Evolutionary conservation across 2,113 vertebrate genomes (phyloP).

Genomic region (Rhegmatorhina hoffmannsi): DNA sequence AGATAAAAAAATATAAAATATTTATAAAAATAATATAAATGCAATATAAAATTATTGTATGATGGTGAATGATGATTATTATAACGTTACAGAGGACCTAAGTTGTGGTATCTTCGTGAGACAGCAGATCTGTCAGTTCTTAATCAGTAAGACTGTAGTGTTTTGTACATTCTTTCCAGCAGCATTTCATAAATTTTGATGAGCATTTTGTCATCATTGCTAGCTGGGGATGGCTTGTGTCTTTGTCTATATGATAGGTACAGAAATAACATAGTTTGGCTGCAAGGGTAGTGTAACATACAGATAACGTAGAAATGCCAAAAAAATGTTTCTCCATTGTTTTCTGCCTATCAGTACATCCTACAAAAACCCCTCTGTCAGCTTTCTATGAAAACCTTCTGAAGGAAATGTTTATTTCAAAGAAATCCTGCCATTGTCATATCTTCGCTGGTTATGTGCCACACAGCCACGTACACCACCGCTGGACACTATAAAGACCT

Average conservation of each 20-base stretch:
- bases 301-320: too few relatives aligned
- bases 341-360: too few relatives aligned
- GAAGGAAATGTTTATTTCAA: too few relatives aligned
- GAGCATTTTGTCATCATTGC: not conserved
- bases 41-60: not conserved
- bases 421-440: too few relatives aligned
- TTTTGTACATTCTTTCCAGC: not conserved
- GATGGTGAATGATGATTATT: fast-evolving
- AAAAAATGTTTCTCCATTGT: too few relatives aligned
- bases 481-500: too few relatives aligned
- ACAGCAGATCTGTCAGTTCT: not conserved
- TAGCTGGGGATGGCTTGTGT: not conserved
- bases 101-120: not conserved
- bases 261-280: not conserved
- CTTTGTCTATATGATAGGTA: not conserved
- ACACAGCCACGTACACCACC: too few relatives aligned
- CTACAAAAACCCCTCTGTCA: too few relatives aligned
- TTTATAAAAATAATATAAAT: not conserved
- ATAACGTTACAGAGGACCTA: not conserved
- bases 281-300: not conserved
- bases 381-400: too few relatives aligned
- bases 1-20: not conserved
- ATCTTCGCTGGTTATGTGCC: too few relatives aligned
- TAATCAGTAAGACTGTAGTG: not conserved
- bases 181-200: not conserved